Percentiles rank a stretch among this genome's conserved stretches.
Conservation (phyloP, 2,888 invertebrate genomes). For the Drosophila vallismaia region DNA sequence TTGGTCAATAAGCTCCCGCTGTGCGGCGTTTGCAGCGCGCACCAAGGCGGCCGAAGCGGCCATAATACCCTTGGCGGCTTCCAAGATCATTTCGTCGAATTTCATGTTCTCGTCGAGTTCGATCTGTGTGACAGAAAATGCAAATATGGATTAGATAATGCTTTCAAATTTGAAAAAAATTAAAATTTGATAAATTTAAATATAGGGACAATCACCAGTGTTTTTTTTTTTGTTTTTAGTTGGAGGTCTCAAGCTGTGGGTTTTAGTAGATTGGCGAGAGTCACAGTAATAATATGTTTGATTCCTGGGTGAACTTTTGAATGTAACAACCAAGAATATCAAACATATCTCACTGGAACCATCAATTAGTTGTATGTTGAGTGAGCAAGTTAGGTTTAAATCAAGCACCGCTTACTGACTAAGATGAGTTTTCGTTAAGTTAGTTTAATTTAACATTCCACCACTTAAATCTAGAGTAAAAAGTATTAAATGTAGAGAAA, state of each 20-base stretch:
- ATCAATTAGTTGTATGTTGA: conserved; percentile 60
- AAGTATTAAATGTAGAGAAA: not conserved
- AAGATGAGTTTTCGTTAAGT: conserved; percentile 27
- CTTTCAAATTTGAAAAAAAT: not conserved
- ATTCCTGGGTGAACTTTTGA: conserved; percentile 95
- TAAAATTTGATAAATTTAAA: not conserved
- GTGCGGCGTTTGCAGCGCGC: conserved; percentile 98
- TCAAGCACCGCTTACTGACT: conserved; percentile 54
- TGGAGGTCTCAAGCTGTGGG: conserved; percentile 35
- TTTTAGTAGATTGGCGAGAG: conserved; percentile 81
- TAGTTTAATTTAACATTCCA: conserved; percentile 34
- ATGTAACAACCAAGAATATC: conserved; percentile 99
- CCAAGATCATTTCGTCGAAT: conserved; percentile 99
- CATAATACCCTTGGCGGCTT: conserved; percentile 98
- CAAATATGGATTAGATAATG: conserved; percentile 2
- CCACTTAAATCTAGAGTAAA: conserved; percentile 4
- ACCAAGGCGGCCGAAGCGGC: conserved; percentile 98
- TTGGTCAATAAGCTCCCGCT: conserved; percentile 95
- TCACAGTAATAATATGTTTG: conserved; percentile 99
- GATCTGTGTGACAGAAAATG: conserved; percentile 62
- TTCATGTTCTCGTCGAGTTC: conserved; percentile 93
- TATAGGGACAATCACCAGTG: conserved; percentile 46
- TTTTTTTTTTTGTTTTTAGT: conserved; percentile 32
- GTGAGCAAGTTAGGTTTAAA: conserved; percentile 27
- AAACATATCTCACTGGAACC: conserved; percentile 99